These are phyloP conservation scores for Xenops minutus DNA, from an alignment of 2,797 vertebrate genomes.

Conservation along the genomic window DNA sequence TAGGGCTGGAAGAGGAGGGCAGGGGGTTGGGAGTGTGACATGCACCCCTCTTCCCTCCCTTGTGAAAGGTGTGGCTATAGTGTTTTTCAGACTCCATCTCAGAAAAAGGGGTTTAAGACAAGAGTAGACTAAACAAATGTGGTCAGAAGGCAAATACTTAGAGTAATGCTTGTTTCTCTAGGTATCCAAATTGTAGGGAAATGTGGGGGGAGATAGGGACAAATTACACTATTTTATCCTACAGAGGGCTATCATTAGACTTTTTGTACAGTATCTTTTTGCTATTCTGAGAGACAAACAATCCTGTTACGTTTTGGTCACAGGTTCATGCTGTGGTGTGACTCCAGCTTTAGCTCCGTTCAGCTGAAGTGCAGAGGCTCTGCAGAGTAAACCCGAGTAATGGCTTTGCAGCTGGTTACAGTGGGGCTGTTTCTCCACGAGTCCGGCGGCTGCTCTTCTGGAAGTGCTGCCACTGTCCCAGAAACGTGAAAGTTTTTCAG, in stretches of 20 bases:
- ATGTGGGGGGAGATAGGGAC: too few relatives aligned
- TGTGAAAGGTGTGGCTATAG: accelerated
- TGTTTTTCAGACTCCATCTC: neutral
- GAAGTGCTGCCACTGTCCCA: accelerated
- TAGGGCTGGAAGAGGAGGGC: accelerated
- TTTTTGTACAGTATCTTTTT: neutral
- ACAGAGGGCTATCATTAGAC: neutral
- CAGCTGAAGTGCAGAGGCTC: neutral
- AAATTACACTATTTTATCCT: neutral
- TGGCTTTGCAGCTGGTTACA: accelerated
- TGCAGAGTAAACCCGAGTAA: neutral
- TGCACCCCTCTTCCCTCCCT: accelerated
- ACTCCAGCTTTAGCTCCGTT: neutral
- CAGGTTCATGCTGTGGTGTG: too few relatives aligned
- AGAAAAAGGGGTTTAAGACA: neutral
- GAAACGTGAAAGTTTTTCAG: neutral
- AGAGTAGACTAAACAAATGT: neutral
- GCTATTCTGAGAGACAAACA: neutral
- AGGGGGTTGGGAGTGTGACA: too few relatives aligned
- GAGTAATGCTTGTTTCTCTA: neutral
- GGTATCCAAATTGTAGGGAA: neutral
- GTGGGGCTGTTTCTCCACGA: neutral
- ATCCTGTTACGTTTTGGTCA: accelerated
- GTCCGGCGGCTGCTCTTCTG: accelerated
- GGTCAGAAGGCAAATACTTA: neutral